These are phyloP conservation scores for Mareca strepera DNA, from an alignment of 2,797 vertebrate genomes.

Conservation along the genomic window DNA sequence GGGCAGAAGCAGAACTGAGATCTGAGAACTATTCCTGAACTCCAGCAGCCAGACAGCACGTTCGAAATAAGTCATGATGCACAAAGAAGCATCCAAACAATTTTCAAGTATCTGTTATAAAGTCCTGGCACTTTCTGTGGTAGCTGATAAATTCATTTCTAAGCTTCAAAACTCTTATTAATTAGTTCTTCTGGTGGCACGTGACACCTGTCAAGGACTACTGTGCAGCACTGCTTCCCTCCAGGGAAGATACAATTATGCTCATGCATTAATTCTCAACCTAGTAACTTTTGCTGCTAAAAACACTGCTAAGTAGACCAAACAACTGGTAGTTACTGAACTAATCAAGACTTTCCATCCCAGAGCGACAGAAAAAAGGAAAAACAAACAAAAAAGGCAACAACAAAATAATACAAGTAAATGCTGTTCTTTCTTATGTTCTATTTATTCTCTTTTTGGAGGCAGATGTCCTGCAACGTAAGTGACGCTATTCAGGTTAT, in stretches of 20 bases:
- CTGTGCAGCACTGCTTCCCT: neutral
- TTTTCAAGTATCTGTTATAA: neutral
- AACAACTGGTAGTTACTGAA: neutral
- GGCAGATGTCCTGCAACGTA: neutral
- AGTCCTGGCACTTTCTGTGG: neutral
- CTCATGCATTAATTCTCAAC: neutral
- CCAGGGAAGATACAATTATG: neutral
- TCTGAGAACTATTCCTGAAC: neutral
- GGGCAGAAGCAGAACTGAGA: neutral
- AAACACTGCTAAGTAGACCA: neutral
- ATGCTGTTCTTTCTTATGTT: neutral
- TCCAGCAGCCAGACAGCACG: neutral
- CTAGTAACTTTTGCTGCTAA: neutral
- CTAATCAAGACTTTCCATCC: neutral
- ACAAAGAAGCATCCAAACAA: neutral
- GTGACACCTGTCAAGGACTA: neutral
- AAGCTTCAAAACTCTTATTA: neutral
- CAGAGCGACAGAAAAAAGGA: neutral
- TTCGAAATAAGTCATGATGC: neutral
- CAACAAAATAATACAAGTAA: neutral
- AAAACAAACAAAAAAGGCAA: neutral
- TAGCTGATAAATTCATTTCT: neutral
- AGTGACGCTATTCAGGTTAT: neutral
- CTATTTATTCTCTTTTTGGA: neutral
- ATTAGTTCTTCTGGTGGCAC: neutral